Evolutionary conservation across 2,113 vertebrate species (phyloP), one percentile per base, ranked within the genome.

Genomic region (Scopus umbretta): DNA sequence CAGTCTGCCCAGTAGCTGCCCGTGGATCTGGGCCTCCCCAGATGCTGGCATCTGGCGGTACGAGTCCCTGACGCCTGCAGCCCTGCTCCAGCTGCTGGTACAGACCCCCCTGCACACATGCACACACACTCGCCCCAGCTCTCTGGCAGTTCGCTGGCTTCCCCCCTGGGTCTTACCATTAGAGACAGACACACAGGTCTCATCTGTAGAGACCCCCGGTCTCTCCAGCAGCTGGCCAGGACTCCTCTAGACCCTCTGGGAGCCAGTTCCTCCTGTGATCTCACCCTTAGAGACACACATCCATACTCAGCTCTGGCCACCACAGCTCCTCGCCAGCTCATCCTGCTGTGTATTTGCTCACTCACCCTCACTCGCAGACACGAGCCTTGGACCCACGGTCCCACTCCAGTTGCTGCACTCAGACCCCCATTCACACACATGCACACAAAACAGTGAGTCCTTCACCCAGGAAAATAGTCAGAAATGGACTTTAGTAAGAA

Each of bases 161-260:
- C 30, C 45, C 30, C 29, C 18, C 14, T 4, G 21, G 1, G 12
- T 52, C 56, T 62, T 52, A 62, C 25, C 32, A 38, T 73, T 62
- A 53, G 19, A 43, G 25, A 43, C 9, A 53, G 10, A 40, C 34
- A 26, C 32, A 62, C 1, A 42, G 45, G 25, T 61, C 80, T 83
- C 11, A 5, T 19, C 45, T 2, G 3, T 8, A 70, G 53, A 34
- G 29, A 82, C 13, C 17, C n/a, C 13, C 1, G 2, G 5, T 34
- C 65, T 47, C 43, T 34, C 22, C 80, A 71, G 55, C 30, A 50
- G 45, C 36, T 71, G 36, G 29, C 47, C 47, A 72, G 47, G 56
- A 62, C 25, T 63, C 25, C 56, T 42, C 55, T n/a, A 61, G 55
- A 18, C 36, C 67, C 30, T 42, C 55, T 5, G 5, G 7, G 3